A percentile compares a stretch with the other conserved stretches of the same genome.
phyloP scores from a whole-genome alignment of 2,113 vertebrate species.

The Aptenodytes patagonicus region DNA sequence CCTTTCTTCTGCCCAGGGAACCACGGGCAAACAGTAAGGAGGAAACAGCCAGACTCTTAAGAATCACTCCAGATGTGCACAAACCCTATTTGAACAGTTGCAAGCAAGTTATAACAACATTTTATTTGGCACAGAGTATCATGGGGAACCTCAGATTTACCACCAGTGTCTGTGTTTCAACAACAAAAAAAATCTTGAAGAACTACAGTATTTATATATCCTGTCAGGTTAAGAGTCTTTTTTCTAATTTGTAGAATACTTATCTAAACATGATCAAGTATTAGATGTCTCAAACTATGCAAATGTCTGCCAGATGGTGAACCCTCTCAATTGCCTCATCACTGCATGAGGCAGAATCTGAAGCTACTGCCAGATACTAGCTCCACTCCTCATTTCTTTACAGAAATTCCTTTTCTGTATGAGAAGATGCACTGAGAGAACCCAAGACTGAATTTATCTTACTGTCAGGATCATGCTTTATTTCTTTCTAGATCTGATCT shows the following conservation, averaged over 20 bases:
- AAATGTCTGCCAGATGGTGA: constrained; percentile 32
- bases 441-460: not conserved
- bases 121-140: constrained; percentile 31
- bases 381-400: not conserved
- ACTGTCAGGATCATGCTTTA: not conserved
- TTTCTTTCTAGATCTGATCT: not conserved
- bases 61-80: constrained; percentile 7
- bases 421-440: not conserved
- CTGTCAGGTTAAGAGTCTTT: constrained; percentile 1
- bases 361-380: not conserved
- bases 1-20: not conserved
- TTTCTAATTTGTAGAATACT: constrained; percentile 27
- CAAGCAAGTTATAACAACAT: constrained; percentile 44
- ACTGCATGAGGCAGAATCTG: not conserved
- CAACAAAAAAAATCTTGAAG: not conserved
- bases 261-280: constrained; percentile 25
- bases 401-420: not conserved
- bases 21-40: not conserved
- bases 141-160: not conserved
- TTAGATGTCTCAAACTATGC: constrained; percentile 1
- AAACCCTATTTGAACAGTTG: constrained; percentile 34
- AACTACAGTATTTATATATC: constrained; percentile 23
- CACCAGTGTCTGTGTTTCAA: not conserved
- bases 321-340: not conserved
- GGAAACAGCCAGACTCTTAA: constrained; percentile 21